These are phyloP conservation scores for Carduelis carduelis DNA, from an alignment of 2,797 vertebrate genomes.

Conservation along the genomic window DNA sequence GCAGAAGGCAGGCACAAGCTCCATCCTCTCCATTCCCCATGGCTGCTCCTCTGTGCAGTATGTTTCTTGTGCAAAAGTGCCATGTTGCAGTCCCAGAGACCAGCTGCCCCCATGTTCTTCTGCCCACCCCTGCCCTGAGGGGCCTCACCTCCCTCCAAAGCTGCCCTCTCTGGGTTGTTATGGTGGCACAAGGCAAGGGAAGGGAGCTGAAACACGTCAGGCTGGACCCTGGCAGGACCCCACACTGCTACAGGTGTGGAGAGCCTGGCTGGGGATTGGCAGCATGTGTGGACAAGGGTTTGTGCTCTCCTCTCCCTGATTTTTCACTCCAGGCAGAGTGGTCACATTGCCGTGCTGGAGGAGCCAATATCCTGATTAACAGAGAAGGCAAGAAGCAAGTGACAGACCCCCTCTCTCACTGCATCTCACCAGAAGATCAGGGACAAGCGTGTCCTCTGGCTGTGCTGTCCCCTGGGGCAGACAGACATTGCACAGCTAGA, in stretches of 20 bases:
- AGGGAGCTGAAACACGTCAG: not conserved
- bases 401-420: not conserved
- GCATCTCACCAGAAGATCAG: not conserved
- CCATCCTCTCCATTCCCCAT: not conserved
- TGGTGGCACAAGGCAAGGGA: not conserved
- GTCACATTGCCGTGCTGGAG: not conserved
- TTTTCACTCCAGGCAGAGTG: not conserved
- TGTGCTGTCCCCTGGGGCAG: not conserved
- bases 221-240: not conserved
- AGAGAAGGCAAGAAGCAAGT: not conserved
- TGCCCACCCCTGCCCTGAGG: not conserved
- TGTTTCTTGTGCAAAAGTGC: not conserved
- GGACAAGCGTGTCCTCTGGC: not conserved
- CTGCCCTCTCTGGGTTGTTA: not conserved
- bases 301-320: not conserved
- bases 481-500: not conserved
- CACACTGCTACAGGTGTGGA: not conserved
- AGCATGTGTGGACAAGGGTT: rapidly evolving
- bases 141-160: not conserved
- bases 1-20: not conserved
- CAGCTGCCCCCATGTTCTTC: rapidly evolving
- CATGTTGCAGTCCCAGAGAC: not conserved
- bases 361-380: not conserved
- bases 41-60: not conserved
- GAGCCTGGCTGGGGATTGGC: not conserved